These are phyloP conservation scores for Penaeus monodon DNA, from an alignment of 2,888 invertebrate genomes.

Conservation along the genomic window DNA sequence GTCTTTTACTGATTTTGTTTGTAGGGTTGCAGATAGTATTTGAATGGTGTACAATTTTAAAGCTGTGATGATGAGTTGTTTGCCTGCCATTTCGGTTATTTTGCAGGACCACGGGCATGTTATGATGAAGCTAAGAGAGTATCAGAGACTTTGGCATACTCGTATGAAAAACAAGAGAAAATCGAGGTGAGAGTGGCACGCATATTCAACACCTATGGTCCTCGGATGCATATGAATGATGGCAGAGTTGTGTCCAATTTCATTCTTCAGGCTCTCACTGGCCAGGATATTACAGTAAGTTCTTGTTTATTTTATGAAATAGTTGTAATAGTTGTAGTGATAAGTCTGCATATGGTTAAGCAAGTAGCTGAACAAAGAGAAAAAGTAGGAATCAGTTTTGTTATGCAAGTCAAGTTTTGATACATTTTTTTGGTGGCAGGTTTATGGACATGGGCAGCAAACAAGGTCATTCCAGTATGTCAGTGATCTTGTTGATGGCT, in stretches of 20 bases:
- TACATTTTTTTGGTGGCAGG: constrained; percentile 67
- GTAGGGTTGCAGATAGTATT: too few relatives aligned
- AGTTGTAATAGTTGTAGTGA: not conserved
- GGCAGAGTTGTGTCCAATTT: constrained; percentile 99
- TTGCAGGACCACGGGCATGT: constrained; percentile 89
- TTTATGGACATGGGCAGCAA: constrained; percentile 74
- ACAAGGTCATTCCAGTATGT: constrained; percentile 98
- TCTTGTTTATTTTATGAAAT: not conserved
- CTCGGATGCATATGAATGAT: constrained; percentile 98
- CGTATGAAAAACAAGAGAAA: constrained; percentile 98
- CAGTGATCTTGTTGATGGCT: constrained; percentile 95
- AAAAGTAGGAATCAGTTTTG: too few relatives aligned
- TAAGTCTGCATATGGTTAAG: too few relatives aligned
- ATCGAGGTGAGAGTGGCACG: constrained; percentile 88
- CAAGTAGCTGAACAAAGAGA: too few relatives aligned
- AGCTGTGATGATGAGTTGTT: not conserved
- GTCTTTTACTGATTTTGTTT: too few relatives aligned
- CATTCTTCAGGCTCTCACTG: constrained; percentile 94
- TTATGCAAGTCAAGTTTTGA: not conserved
- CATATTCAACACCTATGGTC: constrained; percentile 99
- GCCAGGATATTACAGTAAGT: constrained; percentile 89
- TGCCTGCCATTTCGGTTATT: not conserved
- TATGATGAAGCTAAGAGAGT: constrained; percentile 99
- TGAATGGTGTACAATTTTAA: too few relatives aligned
- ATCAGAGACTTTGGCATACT: constrained; percentile 94